Evolutionary conservation across 37 sponge, comb jelly and placozoan genomes (phyloP).

Genomic region (Spongilla lacustris): DNA sequence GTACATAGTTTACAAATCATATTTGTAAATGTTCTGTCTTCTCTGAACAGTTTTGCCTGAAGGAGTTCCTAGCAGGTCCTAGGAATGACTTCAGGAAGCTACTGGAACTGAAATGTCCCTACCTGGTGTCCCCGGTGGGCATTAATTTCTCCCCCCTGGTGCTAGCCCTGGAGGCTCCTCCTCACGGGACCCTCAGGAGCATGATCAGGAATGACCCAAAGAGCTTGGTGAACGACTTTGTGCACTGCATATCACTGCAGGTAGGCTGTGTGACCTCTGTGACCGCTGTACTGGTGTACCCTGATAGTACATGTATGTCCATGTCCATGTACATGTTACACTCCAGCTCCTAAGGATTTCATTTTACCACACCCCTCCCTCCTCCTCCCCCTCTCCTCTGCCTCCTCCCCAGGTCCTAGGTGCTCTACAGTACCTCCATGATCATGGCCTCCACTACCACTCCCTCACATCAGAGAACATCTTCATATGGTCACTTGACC

Average conservation of each 20-base stretch:
- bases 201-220: neutral
- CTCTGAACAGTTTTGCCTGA: constrained; percentile 33
- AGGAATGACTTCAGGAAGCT: constrained; percentile 31
- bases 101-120: constrained; percentile 22
- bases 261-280: constrained; percentile 8
- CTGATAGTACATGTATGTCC: neutral
- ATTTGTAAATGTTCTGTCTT: neutral
- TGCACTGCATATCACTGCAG: constrained; percentile 69
- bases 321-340: too few relatives aligned
- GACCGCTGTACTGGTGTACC: neutral
- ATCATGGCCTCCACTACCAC: constrained; percentile 35
- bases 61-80: constrained; percentile 10
- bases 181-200: constrained; percentile 50
- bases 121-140: constrained; percentile 46
- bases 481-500: constrained; percentile 62
- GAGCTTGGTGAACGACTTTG: constrained; percentile 14
- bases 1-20: too few relatives aligned
- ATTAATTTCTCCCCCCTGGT: constrained; percentile 49
- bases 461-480: constrained; percentile 46
- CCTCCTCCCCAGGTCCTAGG: constrained; percentile 35
- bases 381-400: neutral
- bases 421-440: constrained; percentile 55
- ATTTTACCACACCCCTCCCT: neutral
- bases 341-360: too few relatives aligned
- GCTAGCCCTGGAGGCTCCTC: constrained; percentile 65